A percentile compares a stretch with the other conserved stretches of the same genome.
Evolutionary conservation across 2,888 invertebrate species (phyloP).

Genomic region (Watsonalla cultraria): DNA sequence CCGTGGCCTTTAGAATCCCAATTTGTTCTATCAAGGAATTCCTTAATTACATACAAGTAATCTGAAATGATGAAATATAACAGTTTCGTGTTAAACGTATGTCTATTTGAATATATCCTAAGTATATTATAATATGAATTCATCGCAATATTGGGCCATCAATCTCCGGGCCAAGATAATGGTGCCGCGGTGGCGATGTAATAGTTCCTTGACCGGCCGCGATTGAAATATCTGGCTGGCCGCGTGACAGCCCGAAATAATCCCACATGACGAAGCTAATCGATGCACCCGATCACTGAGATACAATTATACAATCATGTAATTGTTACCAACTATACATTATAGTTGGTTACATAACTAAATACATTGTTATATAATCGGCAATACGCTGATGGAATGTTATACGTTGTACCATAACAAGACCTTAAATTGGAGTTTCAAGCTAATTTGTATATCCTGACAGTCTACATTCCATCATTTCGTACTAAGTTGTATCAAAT

Average conservation of each 20-base stretch:
- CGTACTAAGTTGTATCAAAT: no score
- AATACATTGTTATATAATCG: no score
- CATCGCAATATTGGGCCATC: slow-evolving; percentile 64
- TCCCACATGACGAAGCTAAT: slow-evolving; percentile 27
- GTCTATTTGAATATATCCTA: slow-evolving; percentile 10
- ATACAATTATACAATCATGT: slow-evolving; percentile 15
- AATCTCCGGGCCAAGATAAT: slow-evolving; percentile 65
- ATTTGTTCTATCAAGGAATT: no score
- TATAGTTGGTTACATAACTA: neutral
- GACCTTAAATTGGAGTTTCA: no score
- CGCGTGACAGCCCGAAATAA: slow-evolving; percentile 33
- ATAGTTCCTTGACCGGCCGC: slow-evolving; percentile 59
- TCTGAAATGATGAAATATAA: no score
- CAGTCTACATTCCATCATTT: no score
- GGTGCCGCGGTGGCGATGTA: slow-evolving; percentile 50
- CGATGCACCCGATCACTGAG: slow-evolving; percentile 19
- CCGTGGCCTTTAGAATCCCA: no score
- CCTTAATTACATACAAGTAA: no score
- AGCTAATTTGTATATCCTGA: no score
- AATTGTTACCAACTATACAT: neutral
- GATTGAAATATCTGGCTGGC: slow-evolving; percentile 56
- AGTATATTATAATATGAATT: slow-evolving; percentile 25
- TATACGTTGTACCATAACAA: no score
- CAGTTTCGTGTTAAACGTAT: no score
- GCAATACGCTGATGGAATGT: no score